A percentile compares a stretch with the other conserved stretches of the same genome.
Evolutionary conservation across 1,140 invertebrate genomes (phyloP).

Genomic region (Drosophila persimilis): DNA sequence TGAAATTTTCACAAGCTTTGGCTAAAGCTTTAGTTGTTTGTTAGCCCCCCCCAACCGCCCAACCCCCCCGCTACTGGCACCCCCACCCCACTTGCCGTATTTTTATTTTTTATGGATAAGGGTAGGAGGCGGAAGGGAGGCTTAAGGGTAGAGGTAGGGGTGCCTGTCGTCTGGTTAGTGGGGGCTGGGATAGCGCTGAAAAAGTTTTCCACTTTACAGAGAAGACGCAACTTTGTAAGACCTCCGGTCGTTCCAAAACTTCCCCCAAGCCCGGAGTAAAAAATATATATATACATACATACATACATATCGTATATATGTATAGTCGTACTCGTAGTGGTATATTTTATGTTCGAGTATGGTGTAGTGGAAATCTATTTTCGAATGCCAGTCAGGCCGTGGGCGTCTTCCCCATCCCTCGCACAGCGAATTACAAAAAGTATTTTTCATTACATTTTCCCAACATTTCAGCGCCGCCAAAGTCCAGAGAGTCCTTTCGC

Average conservation of each 20-base stretch:
- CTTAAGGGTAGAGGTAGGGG: too few relatives aligned
- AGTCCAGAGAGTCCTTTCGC: too few relatives aligned
- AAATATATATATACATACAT: constrained; percentile 37
- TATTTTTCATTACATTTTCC: constrained; percentile 75
- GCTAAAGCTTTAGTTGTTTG: constrained; percentile 45
- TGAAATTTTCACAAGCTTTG: constrained; percentile 51
- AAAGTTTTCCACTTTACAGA: constrained; percentile 76
- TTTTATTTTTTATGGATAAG: constrained; percentile 13
- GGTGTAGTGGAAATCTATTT: constrained; percentile 75
- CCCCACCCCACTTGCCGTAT: not conserved
- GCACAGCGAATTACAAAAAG: constrained; percentile 49
- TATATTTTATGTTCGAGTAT: too few relatives aligned
- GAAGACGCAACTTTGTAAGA: constrained; percentile 50
- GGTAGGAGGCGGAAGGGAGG: not conserved
- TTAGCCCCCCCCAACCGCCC: not conserved
- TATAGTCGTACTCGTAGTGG: not conserved
- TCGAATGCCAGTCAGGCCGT: constrained; percentile 65
- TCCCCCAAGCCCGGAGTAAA: constrained; percentile 13
- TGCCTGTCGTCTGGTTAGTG: constrained; percentile 18
- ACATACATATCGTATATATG: constrained; percentile 3
- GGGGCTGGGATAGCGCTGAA: constrained; percentile 28
- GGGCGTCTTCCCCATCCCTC: not conserved
- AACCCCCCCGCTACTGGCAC: not conserved
- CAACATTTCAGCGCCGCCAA: constrained; percentile 24
- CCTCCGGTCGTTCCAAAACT: constrained; percentile 27